A percentile compares a stretch with the other conserved stretches of the same genome.
These are phyloP conservation scores for Tipula helvola DNA, from an alignment of 2,888 invertebrate species.

Conservation along the genomic window DNA sequence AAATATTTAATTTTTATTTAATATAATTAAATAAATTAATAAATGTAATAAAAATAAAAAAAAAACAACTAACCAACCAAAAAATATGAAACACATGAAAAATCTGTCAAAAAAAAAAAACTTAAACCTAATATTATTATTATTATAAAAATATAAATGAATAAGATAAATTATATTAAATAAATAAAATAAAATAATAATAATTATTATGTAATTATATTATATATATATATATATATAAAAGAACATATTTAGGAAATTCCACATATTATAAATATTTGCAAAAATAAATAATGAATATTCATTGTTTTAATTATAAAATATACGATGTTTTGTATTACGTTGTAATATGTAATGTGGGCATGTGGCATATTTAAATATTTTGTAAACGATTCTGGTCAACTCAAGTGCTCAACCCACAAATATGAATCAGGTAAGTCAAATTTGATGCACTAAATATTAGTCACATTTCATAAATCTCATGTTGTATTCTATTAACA, in stretches of 20 bases:
- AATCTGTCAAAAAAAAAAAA: not conserved
- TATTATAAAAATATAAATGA: not conserved
- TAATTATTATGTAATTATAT: constrained; percentile 4
- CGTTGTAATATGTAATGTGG: too few relatives aligned
- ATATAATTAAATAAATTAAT: not conserved
- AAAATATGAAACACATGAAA: not conserved
- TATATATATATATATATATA: not conserved
- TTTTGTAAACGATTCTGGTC: too few relatives aligned
- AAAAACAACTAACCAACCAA: not conserved
- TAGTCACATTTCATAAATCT: too few relatives aligned
- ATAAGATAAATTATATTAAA: not conserved
- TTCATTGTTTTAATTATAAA: constrained; percentile 9
- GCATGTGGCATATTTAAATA: too few relatives aligned
- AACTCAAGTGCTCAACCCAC: too few relatives aligned
- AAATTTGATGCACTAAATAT: too few relatives aligned
- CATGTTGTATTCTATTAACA: too few relatives aligned
- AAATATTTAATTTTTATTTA: not conserved
- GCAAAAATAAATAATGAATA: constrained; percentile 10
- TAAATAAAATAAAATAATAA: not conserved
- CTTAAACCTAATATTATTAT: not conserved
- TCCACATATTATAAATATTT: constrained; percentile 11
- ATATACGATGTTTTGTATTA: not conserved
- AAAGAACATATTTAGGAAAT: not conserved
- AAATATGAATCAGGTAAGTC: too few relatives aligned
- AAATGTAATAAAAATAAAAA: not conserved